Evolutionary conservation across 2,113 vertebrate genomes (phyloP).

Genomic region (Plecturocebus donacophilus): DNA sequence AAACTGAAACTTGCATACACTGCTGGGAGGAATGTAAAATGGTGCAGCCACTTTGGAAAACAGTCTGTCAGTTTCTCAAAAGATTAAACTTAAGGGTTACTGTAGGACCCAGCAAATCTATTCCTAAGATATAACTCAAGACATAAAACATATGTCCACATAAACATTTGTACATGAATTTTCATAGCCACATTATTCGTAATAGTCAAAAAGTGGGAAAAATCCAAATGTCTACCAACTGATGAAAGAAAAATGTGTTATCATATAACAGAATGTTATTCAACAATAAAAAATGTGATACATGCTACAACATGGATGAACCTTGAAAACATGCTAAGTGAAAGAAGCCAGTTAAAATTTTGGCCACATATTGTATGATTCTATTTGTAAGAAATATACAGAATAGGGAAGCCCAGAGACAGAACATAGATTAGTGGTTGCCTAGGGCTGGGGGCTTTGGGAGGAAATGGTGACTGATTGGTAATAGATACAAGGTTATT

Average conservation of each 20-base stretch:
- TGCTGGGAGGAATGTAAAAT: background rate
- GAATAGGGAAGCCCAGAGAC: background rate
- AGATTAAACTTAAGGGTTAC: background rate
- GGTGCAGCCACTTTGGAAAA: background rate
- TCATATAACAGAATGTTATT: background rate
- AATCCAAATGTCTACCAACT: background rate
- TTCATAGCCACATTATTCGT: background rate
- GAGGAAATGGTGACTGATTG: background rate
- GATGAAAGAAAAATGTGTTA: background rate
- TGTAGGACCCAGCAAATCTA: background rate
- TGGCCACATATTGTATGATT: background rate
- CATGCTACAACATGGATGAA: background rate
- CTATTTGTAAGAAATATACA: background rate
- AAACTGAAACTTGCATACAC: background rate
- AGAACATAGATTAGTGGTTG: background rate
- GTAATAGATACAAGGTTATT: background rate
- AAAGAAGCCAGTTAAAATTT: background rate
- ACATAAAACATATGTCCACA: background rate
- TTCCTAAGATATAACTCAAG: background rate
- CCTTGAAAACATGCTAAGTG: background rate
- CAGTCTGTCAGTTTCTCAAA: background rate
- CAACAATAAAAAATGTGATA: background rate
- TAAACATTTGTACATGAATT: background rate
- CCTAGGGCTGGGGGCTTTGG: background rate
- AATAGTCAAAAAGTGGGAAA: background rate